Evolutionary conservation across 1,140 invertebrate species (phyloP).

Genomic region (Lordiphosa clarofinis): DNA sequence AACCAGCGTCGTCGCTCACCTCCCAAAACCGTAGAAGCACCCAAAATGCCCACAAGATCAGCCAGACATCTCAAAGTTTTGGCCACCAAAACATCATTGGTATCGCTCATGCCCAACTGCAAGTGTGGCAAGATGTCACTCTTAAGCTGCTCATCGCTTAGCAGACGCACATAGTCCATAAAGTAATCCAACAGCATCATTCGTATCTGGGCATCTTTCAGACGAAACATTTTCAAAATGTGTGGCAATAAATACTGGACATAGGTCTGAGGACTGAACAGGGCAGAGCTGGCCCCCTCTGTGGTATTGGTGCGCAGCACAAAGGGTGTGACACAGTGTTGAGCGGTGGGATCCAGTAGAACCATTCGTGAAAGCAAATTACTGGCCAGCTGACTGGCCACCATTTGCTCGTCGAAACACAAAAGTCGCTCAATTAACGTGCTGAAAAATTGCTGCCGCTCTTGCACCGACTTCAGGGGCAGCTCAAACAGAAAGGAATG

Average conservation of each 20-base stretch:
- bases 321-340: constrained; percentile 86
- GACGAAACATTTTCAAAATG: constrained; percentile 87
- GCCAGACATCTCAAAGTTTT: constrained; percentile 89
- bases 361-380: constrained; percentile 90
- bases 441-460: constrained; percentile 89
- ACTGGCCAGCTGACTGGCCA: constrained; percentile 88
- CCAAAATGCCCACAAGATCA: constrained; percentile 90
- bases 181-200: constrained; percentile 87
- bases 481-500: constrained; percentile 90
- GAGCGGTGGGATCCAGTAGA: constrained; percentile 88
- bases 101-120: constrained; percentile 91
- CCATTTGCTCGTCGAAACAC: constrained; percentile 87
- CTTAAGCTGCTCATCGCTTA: constrained; percentile 86
- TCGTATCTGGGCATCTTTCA: constrained; percentile 88
- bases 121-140: constrained; percentile 87
- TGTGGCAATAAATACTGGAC: constrained; percentile 86
- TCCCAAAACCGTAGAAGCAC: constrained; percentile 88
- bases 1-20: constrained; percentile 89
- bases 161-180: constrained; percentile 85
- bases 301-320: constrained; percentile 86
- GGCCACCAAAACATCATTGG: constrained; percentile 88
- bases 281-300: constrained; percentile 67
- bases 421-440: constrained; percentile 84
- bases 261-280: constrained; percentile 85
- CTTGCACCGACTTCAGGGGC: constrained; percentile 87